Base-by-base conservation (phyloP, 2,797 vertebrate species). In the Coilia nasus region DNA sequence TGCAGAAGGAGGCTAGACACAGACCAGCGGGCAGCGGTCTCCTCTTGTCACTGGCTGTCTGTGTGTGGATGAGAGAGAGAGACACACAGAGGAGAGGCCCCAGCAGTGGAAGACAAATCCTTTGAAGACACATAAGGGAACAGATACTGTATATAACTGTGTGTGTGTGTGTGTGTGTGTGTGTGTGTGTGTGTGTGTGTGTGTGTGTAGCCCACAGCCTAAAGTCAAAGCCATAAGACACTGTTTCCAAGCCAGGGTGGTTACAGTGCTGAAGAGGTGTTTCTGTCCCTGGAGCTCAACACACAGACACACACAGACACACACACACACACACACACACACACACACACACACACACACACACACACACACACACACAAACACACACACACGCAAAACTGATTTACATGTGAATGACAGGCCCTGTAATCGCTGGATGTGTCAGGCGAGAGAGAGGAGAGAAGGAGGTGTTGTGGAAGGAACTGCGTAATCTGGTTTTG, bases 371-470 rank as follows among this genome's bases (percentile, higher is more conserved):
- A 86, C 57, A 59, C 83, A 81, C 80, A 46, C 60, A 71, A 25
- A 85, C 84, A 81, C 86, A 82, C 83, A 82, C 83, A 82, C 64
- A 78, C 78, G 50, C 80, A 82, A 31, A 82, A 82, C 88, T 93
- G 91, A 96, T 96, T 96, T 95, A 94, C 95, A 96, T 96, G 91
- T 96, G 95, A 96, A 96, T 95, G 93, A 92, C 92, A 93, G 89
- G 85, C 83, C 92, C 93, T 88, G 93, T 94, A 95, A 96, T 95
- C 94, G 93, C 90, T 93, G 92, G 91, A 95, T 93, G 92, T 95
- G 95, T 96, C 95, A 96, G 90, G 94, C 86, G 87, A 92, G 93
- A 93, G 93, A 93, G 87, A 93, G 91, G 91, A 31, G 54, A 82
- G 82, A 75, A 71, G 83, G 82, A 86, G 78, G 84, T 46, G 78